Conservation (phyloP, 2,113 vertebrate species). For the Crotalus helleri region DNA sequence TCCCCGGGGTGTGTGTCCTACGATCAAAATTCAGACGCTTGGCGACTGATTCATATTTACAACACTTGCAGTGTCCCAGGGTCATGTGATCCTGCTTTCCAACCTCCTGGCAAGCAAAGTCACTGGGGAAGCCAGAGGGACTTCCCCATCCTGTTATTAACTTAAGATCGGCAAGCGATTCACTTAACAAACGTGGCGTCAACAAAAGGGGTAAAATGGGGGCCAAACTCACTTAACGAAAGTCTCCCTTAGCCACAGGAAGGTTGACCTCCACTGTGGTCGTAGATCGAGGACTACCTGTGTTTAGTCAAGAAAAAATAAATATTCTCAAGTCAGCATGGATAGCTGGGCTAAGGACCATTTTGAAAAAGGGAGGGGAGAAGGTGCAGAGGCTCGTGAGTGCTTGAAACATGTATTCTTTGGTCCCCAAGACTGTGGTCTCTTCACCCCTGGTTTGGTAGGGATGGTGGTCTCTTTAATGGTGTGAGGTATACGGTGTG, state of each 20-base stretch:
- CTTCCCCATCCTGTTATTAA: neutral
- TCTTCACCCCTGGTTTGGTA: neutral
- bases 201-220: neutral
- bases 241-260: neutral
- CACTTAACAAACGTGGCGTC: neutral
- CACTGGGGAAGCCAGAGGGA: neutral
- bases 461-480: neutral
- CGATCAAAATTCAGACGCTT: neutral
- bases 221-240: neutral
- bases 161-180: neutral
- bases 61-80: too few species aligned
- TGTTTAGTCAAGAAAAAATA: neutral
- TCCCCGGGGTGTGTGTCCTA: neutral
- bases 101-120: neutral
- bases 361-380: neutral
- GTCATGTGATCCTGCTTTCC: too few species aligned
- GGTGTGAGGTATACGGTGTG: neutral
- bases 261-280: neutral
- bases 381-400: neutral
- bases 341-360: neutral
- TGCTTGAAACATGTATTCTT: neutral
- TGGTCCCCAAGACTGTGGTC: neutral
- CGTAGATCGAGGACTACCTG: neutral
- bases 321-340: neutral
- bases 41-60: too few species aligned